Conservation (phyloP, 2,888 invertebrate genomes). For the Drosophila mercatorum region DNA sequence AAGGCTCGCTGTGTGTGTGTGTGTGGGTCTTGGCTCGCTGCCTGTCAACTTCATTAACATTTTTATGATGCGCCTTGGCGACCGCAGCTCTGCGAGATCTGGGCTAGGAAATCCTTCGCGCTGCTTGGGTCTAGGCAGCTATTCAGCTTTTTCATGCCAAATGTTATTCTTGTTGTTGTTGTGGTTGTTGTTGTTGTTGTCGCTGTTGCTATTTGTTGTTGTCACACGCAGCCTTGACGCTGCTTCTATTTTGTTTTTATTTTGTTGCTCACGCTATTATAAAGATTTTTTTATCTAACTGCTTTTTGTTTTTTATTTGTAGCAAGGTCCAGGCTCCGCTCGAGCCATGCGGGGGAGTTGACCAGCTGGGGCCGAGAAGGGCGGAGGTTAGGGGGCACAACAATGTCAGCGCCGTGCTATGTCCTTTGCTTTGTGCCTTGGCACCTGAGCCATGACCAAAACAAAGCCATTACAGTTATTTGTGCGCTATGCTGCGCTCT, state of each 20-base stretch:
- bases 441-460: constrained; percentile 75
- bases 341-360: constrained; percentile 4
- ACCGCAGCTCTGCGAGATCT: constrained; percentile 65
- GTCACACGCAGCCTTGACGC: constrained; percentile 72
- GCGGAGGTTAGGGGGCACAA: constrained; percentile 34
- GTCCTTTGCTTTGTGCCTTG: constrained; percentile 69
- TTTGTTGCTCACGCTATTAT: constrained; percentile 62
- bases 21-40: constrained; percentile 54
- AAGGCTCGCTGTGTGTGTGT: constrained; percentile 28
- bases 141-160: constrained; percentile 58
- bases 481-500: constrained; percentile 75
- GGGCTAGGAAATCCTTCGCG: constrained; percentile 45
- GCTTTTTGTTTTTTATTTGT: constrained; percentile 67
- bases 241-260: constrained; percentile 35
- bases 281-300: constrained; percentile 77
- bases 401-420: constrained; percentile 57
- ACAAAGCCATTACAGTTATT: constrained; percentile 79
- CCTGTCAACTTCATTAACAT: constrained; percentile 75
- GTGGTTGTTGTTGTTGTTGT: constrained; percentile 26
- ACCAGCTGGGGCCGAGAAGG: not conserved
- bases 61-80: constrained; percentile 79
- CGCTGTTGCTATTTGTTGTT: constrained; percentile 54
- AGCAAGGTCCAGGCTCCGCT: constrained; percentile 26
- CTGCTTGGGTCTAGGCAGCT: constrained; percentile 31
- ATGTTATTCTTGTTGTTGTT: constrained; percentile 31